Evolutionary conservation across 2,113 vertebrate genomes (phyloP).

Genomic region (Syngnathus floridae): DNA sequence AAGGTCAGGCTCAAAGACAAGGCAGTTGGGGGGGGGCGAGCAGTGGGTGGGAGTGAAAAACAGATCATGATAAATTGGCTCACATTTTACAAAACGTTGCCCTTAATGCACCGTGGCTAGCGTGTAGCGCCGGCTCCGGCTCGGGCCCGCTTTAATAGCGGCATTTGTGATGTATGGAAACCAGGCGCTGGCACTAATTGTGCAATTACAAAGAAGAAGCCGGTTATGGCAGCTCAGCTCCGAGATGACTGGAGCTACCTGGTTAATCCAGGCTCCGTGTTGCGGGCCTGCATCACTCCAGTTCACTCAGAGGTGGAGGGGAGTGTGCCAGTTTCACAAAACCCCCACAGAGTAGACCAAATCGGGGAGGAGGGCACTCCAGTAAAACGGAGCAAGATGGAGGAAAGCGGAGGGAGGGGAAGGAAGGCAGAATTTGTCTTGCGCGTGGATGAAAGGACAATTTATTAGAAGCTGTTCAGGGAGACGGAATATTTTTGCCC

Average conservation of each 20-base stretch:
- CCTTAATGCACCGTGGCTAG: slow-evolving; percentile 80
- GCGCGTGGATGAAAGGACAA: slow-evolving; percentile 83
- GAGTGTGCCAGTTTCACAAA: slow-evolving; percentile 50
- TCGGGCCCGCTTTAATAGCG: slow-evolving; percentile 62
- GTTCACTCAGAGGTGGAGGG: slow-evolving; percentile 39
- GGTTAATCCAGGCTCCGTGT: slow-evolving; percentile 18
- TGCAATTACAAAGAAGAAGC: slow-evolving; percentile 97
- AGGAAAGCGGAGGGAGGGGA: slow-evolving; percentile 14
- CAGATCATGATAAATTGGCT: slow-evolving; percentile 95
- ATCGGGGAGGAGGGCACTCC: slow-evolving; percentile 20
- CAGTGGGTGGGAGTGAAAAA: slow-evolving; percentile 83
- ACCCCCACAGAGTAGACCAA: slow-evolving; percentile 37
- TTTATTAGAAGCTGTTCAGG: slow-evolving; percentile 88
- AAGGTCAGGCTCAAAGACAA: slow-evolving; percentile 94
- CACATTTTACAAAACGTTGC: slow-evolving; percentile 90
- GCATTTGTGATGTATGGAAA: slow-evolving; percentile 93
- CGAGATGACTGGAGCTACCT: slow-evolving; percentile 48
- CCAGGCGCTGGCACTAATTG: slow-evolving; percentile 92
- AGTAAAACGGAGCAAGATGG: slow-evolving; percentile 23
- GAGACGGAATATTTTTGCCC: slow-evolving; percentile 86
- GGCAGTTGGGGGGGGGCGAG: slow-evolving; percentile 69
- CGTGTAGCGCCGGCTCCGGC: slow-evolving; percentile 53
- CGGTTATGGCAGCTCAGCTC: slow-evolving; percentile 74
- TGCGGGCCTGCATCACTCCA: slow-evolving; percentile 25
- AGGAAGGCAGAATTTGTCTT: slow-evolving; percentile 85